These are phyloP conservation scores for Euplexia lucipara DNA, from an alignment of 2,888 invertebrate species.

Conservation along the genomic window DNA sequence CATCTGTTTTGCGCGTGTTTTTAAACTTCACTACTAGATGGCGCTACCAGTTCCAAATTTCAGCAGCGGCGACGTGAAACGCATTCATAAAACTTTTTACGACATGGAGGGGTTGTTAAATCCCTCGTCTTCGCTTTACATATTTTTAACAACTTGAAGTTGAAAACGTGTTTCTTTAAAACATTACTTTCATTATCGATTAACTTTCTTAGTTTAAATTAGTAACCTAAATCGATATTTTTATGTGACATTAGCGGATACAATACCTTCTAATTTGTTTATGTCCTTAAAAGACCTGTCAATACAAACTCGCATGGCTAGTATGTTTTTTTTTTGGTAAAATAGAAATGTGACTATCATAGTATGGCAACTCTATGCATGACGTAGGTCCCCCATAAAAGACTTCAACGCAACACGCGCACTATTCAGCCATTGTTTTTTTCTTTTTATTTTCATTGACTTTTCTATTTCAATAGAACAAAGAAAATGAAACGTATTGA, in stretches of 20 bases:
- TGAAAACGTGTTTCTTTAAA: neutral
- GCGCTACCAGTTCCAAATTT: slow-evolving; percentile 63
- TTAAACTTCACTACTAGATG: slow-evolving; percentile 65
- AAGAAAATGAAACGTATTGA: slow-evolving; percentile 25
- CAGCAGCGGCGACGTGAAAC: slow-evolving; percentile 21
- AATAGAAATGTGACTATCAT: neutral
- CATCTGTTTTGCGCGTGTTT: neutral
- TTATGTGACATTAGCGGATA: slow-evolving; percentile 14
- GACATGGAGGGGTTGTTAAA: slow-evolving; percentile 44
- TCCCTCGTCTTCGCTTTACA: slow-evolving; percentile 14
- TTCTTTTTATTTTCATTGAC: slow-evolving; percentile 27
- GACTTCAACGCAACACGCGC: slow-evolving; percentile 74
- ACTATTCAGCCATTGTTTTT: slow-evolving; percentile 47
- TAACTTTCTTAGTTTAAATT: slow-evolving; percentile 1
- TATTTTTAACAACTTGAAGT: slow-evolving; percentile 22
- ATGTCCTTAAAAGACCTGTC: slow-evolving; percentile 9
- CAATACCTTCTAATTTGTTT: slow-evolving; percentile 10
- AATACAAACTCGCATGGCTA: neutral
- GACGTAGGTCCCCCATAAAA: slow-evolving; percentile 70
- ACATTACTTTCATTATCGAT: neutral
- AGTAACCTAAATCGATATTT: slow-evolving; percentile 10
- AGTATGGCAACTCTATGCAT: slow-evolving; percentile 39
- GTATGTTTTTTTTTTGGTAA: neutral
- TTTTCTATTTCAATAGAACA: slow-evolving; percentile 38
- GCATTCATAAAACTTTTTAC: slow-evolving; percentile 51